Conservation (phyloP, 2,113 vertebrate species). For the Calidris pugnax region DNA sequence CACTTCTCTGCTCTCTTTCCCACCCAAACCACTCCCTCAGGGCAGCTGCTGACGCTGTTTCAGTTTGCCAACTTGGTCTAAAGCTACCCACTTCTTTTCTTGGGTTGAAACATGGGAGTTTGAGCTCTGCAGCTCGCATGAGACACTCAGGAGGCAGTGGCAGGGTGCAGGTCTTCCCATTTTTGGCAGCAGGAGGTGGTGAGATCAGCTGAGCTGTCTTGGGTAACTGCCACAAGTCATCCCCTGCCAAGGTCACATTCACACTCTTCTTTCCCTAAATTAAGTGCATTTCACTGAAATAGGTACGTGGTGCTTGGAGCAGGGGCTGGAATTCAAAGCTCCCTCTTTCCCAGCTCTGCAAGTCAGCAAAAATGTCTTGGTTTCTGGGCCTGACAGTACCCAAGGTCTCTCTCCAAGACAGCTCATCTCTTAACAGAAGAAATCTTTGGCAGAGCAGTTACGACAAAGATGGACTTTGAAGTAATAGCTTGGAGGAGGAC, state of each 20-base stretch:
- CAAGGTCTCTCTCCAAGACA: neutral
- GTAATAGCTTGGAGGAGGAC: neutral
- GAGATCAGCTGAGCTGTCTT: neutral
- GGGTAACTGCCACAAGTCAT: neutral
- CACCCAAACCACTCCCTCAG: neutral
- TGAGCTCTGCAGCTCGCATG: neutral
- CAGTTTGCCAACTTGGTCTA: neutral
- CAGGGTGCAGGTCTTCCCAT: neutral
- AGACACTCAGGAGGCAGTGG: rapidly evolving
- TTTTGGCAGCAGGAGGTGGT: neutral
- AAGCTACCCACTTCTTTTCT: neutral
- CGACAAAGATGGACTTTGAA: neutral
- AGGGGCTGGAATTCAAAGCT: neutral
- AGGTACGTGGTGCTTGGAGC: neutral
- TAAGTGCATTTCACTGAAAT: neutral
- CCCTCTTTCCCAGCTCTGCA: neutral
- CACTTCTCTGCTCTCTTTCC: neutral
- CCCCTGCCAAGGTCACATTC: neutral
- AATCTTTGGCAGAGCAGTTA: neutral
- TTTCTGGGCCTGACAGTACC: neutral
- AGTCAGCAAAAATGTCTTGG: neutral
- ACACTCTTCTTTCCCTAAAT: neutral
- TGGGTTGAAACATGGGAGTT: neutral
- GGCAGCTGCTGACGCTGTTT: neutral
- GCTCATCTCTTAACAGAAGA: neutral